Percentiles rank a stretch among this genome's conserved stretches.
Evolutionary conservation across 1,140 invertebrate species (phyloP).

Genomic region (Pogonognathellus flavescens): DNA sequence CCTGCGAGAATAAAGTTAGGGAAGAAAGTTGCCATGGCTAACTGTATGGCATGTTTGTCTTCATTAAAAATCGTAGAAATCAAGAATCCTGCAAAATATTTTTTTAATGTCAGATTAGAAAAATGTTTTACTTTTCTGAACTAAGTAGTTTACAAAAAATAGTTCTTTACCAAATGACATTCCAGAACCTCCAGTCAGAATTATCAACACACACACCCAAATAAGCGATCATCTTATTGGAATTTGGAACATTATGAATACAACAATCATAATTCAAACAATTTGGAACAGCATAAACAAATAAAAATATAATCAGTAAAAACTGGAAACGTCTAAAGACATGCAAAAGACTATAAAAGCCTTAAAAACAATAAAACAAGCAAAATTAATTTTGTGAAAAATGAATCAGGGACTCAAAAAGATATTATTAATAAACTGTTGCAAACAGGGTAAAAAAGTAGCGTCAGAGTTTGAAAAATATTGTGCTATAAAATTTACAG

Average conservation of each 20-base stretch:
- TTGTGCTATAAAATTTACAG: too few species aligned
- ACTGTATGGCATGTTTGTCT: constrained; percentile 68
- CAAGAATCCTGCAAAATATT: constrained; percentile 73
- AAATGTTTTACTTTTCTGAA: too few species aligned
- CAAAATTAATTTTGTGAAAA: too few species aligned
- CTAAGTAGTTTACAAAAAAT: neutral
- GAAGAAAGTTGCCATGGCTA: constrained; percentile 27
- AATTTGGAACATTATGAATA: neutral
- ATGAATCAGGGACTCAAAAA: too few species aligned
- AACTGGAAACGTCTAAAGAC: too few species aligned
- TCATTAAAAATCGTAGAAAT: constrained; percentile 70
- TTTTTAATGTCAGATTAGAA: too few species aligned
- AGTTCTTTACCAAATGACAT: constrained; percentile 50
- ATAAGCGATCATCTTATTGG: neutral
- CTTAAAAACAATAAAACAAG: too few species aligned
- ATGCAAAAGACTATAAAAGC: too few species aligned
- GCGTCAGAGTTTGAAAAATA: too few species aligned
- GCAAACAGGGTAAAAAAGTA: too few species aligned
- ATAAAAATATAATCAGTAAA: too few species aligned
- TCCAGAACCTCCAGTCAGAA: constrained; percentile 33
- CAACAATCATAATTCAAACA: neutral
- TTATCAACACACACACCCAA: neutral
- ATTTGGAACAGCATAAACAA: neutral
- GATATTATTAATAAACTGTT: too few species aligned
- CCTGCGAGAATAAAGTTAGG: constrained; percentile 48